phyloP scores from a whole-genome alignment of 2,113 vertebrate species.

The Solenodon paradoxus region DNA sequence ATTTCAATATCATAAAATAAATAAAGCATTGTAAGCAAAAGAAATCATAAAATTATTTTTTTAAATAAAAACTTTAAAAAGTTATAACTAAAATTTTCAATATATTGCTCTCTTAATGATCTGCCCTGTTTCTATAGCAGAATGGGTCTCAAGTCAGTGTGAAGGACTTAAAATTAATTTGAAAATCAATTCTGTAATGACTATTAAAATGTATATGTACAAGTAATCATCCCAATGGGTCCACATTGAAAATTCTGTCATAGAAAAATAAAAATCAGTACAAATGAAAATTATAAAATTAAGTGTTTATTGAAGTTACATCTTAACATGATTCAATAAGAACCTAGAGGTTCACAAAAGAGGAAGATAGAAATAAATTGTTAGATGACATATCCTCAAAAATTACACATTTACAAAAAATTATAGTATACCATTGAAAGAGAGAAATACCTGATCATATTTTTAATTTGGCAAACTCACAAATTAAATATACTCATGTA shows the following conservation, averaged over 20 bases:
- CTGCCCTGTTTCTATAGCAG: no score
- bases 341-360: background rate
- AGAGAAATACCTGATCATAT: background rate
- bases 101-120: no score
- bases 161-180: no score
- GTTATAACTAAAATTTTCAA: no score
- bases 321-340: background rate
- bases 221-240: no score
- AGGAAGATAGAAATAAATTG: background rate
- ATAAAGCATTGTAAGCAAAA: no score
- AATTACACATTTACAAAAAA: background rate
- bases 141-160: no score
- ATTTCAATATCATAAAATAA: no score
- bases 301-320: background rate
- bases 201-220: no score
- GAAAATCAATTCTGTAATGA: no score
- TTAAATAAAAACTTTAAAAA: no score
- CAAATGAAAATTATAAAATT: background rate
- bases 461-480: background rate
- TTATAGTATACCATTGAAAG: background rate
- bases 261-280: background rate
- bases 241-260: background rate
- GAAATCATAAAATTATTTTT: no score
- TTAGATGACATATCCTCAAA: background rate
- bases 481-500: background rate